A percentile compares a stretch with the other conserved stretches of the same genome.
Conservation (phyloP, 2,797 vertebrate genomes). For the Rhynchotus rufescens region DNA sequence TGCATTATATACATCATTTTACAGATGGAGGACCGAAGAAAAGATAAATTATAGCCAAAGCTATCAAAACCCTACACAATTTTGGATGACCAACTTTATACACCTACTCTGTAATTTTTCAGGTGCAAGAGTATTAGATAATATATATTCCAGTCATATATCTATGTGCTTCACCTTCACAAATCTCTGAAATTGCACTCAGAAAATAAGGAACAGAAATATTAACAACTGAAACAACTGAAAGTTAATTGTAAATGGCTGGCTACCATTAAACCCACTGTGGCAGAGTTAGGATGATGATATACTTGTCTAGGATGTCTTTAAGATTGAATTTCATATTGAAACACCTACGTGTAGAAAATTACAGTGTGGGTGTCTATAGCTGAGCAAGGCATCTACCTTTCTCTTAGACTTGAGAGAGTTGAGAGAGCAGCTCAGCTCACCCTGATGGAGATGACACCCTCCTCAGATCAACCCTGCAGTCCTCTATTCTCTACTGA, state of each 20-base stretch:
- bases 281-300: background rate
- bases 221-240: background rate
- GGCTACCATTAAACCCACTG: background rate
- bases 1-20: slow-evolving; percentile 58
- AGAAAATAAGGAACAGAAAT: slow-evolving; percentile 18
- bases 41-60: slow-evolving; percentile 54
- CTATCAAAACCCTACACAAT: slow-evolving; percentile 43
- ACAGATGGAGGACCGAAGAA: slow-evolving; percentile 50
- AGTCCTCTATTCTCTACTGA: background rate
- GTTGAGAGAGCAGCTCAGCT: accelerated
- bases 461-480: background rate
- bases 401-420: background rate
- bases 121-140: slow-evolving; percentile 8
- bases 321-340: background rate
- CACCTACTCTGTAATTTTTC: slow-evolving; percentile 46
- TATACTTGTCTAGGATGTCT: background rate
- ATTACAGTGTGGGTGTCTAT: background rate
- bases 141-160: slow-evolving; percentile 31
- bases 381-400: background rate
- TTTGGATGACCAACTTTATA: slow-evolving; percentile 61
- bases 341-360: background rate
- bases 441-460: background rate
- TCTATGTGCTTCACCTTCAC: background rate
- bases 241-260: background rate
- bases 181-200: slow-evolving; percentile 7